These are phyloP conservation scores for Oreochromis grahami DNA, from an alignment of 2,797 vertebrate genomes.

Conservation along the genomic window DNA sequence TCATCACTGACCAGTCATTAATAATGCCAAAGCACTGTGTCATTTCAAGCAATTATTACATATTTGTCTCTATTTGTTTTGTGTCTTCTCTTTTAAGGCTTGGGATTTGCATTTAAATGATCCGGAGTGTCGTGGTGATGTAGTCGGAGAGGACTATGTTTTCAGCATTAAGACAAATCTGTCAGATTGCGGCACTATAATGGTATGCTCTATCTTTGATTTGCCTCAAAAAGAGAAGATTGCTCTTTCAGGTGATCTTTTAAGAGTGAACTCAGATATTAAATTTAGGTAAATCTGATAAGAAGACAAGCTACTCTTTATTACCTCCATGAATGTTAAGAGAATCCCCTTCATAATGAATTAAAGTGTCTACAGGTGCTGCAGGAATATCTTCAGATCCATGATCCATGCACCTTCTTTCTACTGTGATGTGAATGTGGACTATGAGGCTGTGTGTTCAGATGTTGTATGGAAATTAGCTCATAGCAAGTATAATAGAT, in stretches of 20 bases:
- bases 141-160: slow-evolving; percentile 68
- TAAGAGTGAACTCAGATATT: slow-evolving; percentile 43
- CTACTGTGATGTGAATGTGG: slow-evolving; percentile 12
- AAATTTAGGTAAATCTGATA: slow-evolving; percentile 3
- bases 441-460: slow-evolving; percentile 11
- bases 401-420: background rate
- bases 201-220: slow-evolving; percentile 39
- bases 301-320: slow-evolving; percentile 44
- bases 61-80: background rate
- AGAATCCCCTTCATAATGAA: slow-evolving; percentile 45
- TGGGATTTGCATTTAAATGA: slow-evolving; percentile 80
- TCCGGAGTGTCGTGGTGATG: slow-evolving; percentile 63
- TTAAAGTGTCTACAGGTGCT: slow-evolving; percentile 38
- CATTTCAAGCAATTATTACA: background rate
- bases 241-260: background rate
- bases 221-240: background rate
- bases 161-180: slow-evolving; percentile 80
- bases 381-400: slow-evolving; percentile 6
- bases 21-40: background rate
- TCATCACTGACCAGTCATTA: background rate
- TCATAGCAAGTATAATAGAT: slow-evolving; percentile 43
- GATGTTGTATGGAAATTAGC: slow-evolving; percentile 23
- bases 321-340: slow-evolving; percentile 12
- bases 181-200: slow-evolving; percentile 70
- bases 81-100: slow-evolving; percentile 53